These are phyloP conservation scores for Dryomyza anilis DNA, from an alignment of 2,888 invertebrate species.

Conservation along the genomic window DNA sequence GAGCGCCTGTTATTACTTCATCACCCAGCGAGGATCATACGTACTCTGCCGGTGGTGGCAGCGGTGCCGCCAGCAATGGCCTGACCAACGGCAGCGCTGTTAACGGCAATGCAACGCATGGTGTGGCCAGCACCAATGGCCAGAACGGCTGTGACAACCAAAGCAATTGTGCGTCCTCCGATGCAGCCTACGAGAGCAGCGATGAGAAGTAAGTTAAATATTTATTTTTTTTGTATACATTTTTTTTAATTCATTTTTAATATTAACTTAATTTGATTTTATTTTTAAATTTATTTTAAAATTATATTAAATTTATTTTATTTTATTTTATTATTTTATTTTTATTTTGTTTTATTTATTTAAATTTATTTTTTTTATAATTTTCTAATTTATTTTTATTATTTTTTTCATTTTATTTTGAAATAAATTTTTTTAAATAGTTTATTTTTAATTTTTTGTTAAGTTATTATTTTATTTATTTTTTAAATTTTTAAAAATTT, in stretches of 20 bases:
- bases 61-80: constrained; percentile 35
- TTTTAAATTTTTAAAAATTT: too few relatives aligned
- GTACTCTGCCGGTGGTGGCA: constrained; percentile 72
- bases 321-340: too few relatives aligned
- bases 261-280: not conserved
- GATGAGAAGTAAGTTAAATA: constrained; percentile 63
- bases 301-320: too few relatives aligned
- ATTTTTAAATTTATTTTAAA: not conserved
- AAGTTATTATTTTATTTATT: too few relatives aligned
- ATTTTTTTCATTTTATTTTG: too few relatives aligned
- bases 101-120: constrained; percentile 34
- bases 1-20: constrained; percentile 74
- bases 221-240: too few relatives aligned
- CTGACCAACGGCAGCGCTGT: constrained; percentile 45
- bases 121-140: constrained; percentile 34
- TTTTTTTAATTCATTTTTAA: not conserved
- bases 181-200: constrained; percentile 66
- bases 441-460: too few relatives aligned
- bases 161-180: constrained; percentile 63
- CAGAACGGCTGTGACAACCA: constrained; percentile 50
- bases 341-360: too few relatives aligned
- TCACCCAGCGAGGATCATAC: constrained; percentile 94
- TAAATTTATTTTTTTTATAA: too few relatives aligned
- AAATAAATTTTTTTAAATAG: too few relatives aligned
- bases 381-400: too few relatives aligned